Evolutionary conservation across 2,797 vertebrate genomes (phyloP), one percentile per base, ranked within the genome.

Genomic region (Furcifer pardalis): DNA sequence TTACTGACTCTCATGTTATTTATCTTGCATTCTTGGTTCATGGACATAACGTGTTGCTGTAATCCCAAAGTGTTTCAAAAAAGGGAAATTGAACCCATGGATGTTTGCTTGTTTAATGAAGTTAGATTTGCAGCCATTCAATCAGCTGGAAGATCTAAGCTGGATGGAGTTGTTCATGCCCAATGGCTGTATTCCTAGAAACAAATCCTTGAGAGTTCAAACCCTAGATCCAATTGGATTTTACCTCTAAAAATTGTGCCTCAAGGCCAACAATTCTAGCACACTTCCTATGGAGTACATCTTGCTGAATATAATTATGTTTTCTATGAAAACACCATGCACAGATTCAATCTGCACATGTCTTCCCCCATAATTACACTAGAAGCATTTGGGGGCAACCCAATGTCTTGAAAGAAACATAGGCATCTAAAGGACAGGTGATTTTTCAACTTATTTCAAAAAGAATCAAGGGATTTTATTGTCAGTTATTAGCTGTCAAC

Each of bases 401-500:
- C 72, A 80, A 37, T 60, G 62, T 82, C 25, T 9, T 44, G 49
- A 82, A 87, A 90, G 69, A 81, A 30, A 91, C 60, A 44, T 42
- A 46, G 63, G 21, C 17, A 92, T 88, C 83, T 35, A 5, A 44
- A 23, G 15, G 69, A 90, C 81, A 94, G 86, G 83, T 94, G 86
- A 89, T 91, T 93, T 92, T 82, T 87, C 89, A 79, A 59, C 17
- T 42, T 90, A 91, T 87, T 63, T 75, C 66, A 84, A 81, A 83
- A 62, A 84, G 77, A 23, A 87, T 86, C 79, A 85, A 87, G 68
- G 40, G 35, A 74, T 86, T 93, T 89, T 76, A 23, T 77, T 83
- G 91, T 75, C 93, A 92, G 94, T 91, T 89, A 76, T 83, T 90
- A 84, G 89, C 78, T 95, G 89, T 92, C 92, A 93, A 74, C 71